These are phyloP conservation scores for Syngnathus typhle DNA, from an alignment of 2,113 vertebrate genomes.

Conservation along the genomic window DNA sequence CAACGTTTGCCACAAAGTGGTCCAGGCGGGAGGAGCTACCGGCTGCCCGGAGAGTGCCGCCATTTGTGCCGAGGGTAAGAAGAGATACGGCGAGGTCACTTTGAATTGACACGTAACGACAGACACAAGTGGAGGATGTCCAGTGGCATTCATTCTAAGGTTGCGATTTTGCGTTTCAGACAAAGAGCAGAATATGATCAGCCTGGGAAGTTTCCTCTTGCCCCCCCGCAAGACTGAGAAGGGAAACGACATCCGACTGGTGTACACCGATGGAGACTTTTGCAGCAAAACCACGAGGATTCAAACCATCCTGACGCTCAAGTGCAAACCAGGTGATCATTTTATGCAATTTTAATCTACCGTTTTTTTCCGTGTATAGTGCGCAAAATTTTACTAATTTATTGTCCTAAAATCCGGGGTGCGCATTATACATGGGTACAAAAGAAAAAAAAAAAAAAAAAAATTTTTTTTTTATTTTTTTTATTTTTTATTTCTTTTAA, in stretches of 20 bases:
- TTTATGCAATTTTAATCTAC: neutral
- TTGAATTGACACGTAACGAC: neutral
- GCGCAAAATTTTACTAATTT: too few species aligned
- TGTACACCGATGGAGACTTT: slow-evolving; percentile 77
- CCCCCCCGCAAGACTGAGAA: slow-evolving; percentile 72
- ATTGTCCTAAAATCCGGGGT: too few species aligned
- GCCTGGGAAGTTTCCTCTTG: slow-evolving; percentile 82
- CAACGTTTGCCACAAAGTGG: slow-evolving; percentile 85
- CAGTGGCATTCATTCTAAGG: neutral
- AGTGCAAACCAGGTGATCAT: slow-evolving; percentile 83
- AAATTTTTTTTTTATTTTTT: too few species aligned
- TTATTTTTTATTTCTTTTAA: too few species aligned
- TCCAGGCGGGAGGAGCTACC: slow-evolving; percentile 65
- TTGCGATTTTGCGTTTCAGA: slow-evolving; percentile 55
- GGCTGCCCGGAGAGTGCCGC: slow-evolving; percentile 77
- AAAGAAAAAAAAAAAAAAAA: too few species aligned
- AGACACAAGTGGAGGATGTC: neutral
- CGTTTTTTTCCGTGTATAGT: too few species aligned
- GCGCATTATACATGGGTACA: too few species aligned
- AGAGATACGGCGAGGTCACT: neutral
- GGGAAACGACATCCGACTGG: slow-evolving; percentile 79
- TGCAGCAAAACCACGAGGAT: slow-evolving; percentile 72
- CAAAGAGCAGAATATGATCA: slow-evolving; percentile 61
- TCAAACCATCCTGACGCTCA: slow-evolving; percentile 76
- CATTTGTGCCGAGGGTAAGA: slow-evolving; percentile 85